Percentiles rank a stretch among this genome's conserved stretches.
phyloP scores from a whole-genome alignment of 2,888 invertebrate genomes.

The Hemicrepidius hirtus region DNA sequence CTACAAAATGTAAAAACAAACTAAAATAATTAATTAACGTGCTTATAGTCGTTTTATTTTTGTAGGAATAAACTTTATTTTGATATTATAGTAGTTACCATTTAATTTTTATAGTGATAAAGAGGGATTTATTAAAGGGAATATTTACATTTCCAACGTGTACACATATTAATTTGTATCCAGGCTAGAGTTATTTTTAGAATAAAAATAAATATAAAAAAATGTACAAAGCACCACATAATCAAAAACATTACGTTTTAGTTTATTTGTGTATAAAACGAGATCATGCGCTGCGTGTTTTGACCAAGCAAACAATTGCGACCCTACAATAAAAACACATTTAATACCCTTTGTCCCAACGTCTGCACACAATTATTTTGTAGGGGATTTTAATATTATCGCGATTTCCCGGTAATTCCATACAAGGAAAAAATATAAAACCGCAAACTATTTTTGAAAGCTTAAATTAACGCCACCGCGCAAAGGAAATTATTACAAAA shows the following conservation, averaged over 20 bases:
- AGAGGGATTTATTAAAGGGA: no score
- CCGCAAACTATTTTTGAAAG: not conserved
- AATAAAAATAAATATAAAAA: no score
- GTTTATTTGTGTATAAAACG: constrained; percentile 8
- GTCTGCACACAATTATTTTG: constrained; percentile 54
- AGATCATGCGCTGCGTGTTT: constrained; percentile 3
- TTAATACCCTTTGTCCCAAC: constrained; percentile 54
- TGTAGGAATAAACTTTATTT: no score
- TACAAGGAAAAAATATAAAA: constrained; percentile 27
- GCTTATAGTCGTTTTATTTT: no score
- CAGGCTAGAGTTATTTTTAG: no score
- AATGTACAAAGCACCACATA: no score
- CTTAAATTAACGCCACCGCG: constrained; percentile 18
- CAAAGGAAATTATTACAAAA: constrained; percentile 39
- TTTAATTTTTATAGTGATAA: no score
- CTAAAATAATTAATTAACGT: no score
- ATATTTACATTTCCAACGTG: no score
- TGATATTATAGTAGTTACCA: no score
- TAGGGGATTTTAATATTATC: constrained; percentile 26
- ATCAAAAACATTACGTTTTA: not conserved
- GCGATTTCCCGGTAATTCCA: constrained; percentile 13
- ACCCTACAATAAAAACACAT: constrained; percentile 39
- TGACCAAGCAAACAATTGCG: not conserved
- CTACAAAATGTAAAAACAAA: no score
- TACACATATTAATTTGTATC: no score